Evolutionary conservation across 2,113 vertebrate species (phyloP).

Genomic region (Pterophyllum scalare): DNA sequence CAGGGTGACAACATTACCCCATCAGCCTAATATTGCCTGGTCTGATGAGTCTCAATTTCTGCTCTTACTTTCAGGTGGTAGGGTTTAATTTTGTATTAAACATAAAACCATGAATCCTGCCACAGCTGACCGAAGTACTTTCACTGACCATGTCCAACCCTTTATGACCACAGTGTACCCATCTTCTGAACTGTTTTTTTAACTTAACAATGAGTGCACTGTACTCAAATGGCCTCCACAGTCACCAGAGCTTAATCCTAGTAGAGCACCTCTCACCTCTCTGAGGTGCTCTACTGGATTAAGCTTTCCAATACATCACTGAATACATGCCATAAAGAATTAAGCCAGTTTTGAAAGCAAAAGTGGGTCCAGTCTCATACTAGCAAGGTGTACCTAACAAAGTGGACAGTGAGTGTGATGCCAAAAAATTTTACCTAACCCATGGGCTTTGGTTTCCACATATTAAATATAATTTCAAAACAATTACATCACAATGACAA

Average conservation of each 20-base stretch:
- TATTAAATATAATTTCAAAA: not conserved
- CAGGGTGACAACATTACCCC: too few relatives aligned
- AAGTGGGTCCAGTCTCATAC: not conserved
- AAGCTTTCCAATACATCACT: not conserved
- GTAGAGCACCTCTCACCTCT: not conserved
- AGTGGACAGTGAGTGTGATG: accelerated
- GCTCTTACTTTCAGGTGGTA: too few relatives aligned
- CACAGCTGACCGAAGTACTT: not conserved
- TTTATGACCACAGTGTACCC: not conserved
- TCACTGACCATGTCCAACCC: not conserved
- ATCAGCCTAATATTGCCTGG: too few relatives aligned
- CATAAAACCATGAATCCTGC: too few relatives aligned
- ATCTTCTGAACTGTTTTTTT: not conserved
- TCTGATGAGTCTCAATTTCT: too few relatives aligned
- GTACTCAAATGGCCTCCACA: not conserved
- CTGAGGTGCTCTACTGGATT: too few relatives aligned
- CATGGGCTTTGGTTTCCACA: not conserved
- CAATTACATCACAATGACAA: not conserved
- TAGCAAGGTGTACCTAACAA: not conserved
- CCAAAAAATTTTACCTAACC: not conserved
- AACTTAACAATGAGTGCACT: too few relatives aligned
- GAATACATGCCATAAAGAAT: not conserved
- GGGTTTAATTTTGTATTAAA: too few relatives aligned
- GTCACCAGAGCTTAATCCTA: not conserved
- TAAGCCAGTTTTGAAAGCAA: slow-evolving; percentile 2